Base-by-base conservation (phyloP, 2,113 vertebrate species). In the Limnothrissa miodon region DNA sequence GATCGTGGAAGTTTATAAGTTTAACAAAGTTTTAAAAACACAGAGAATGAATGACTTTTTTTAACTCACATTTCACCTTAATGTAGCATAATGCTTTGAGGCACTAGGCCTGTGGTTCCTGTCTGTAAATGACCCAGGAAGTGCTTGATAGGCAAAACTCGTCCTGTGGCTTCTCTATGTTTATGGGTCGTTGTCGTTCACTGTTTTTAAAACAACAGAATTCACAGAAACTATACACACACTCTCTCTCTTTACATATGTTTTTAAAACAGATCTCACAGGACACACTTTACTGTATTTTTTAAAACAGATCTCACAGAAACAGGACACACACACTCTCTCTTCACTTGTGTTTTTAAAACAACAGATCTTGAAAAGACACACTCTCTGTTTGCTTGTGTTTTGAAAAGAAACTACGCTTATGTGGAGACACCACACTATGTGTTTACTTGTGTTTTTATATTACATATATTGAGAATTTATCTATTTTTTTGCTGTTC, bases 401-500 rank as follows among this genome's bases (percentile, higher is more conserved):
- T n/a, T n/a, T n/a, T n/a, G 59, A 62, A 62, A 62, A 62, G 7
- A 11, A 62, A n/a, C n/a, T n/a, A 62, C 6, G 59, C 8, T 62
- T 62, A 10, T 13, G n/a, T 56, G 53, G 53, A 29, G 25, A 11
- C 25, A 62, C 1, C 25, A 29, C 59, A 62, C 8, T 62, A n/a
- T 62, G 8, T 62, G 59, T 62, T 62, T 62, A 62, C 80, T 62
- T 56, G 51, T 56, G 39, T 59, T 89, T 88, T 87, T 88, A 44
- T 84, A 82, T 6, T 42, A 80, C 90, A 91, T 89, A 85, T 62
- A 62, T 62, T 62, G 59, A 62, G 59, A 29, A 29, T 62, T 62
- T 62, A 62, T 25, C 39, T 87, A 88, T 87, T 83, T n/a, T 86
- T 80, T 83, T 51, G 46, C 84, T 81, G 79, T 91, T 87, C 83